Conservation (phyloP, 2,113 vertebrate genomes). For the Morone chrysops region DNA sequence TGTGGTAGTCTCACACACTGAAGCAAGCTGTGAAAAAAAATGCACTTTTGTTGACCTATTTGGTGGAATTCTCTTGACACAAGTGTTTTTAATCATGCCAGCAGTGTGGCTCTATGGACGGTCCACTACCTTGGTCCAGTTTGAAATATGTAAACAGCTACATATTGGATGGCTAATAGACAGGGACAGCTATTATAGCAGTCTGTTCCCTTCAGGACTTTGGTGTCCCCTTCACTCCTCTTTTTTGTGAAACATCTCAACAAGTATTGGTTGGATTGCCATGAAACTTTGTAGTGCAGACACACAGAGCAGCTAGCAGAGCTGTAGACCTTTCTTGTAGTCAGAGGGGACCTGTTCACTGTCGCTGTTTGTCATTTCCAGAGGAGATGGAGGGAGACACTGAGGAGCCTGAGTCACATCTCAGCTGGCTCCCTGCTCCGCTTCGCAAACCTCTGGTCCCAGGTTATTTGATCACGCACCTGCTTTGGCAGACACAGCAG, state of each 20-base stretch:
- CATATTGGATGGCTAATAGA: too few relatives aligned
- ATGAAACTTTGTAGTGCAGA: background rate
- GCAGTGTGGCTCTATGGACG: background rate
- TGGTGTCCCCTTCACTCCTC: too few relatives aligned
- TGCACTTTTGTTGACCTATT: too few relatives aligned
- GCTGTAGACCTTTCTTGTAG: too few relatives aligned
- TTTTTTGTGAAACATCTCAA: too few relatives aligned
- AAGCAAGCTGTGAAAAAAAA: too few relatives aligned
- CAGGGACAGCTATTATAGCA: too few relatives aligned
- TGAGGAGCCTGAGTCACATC: constrained; percentile 65
- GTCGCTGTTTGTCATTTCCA: constrained; percentile 50
- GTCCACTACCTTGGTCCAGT: background rate
- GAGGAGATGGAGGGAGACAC: constrained; percentile 66
- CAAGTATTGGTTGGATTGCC: too few relatives aligned
- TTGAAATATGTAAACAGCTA: too few relatives aligned
- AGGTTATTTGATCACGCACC: constrained; percentile 50
- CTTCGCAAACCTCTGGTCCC: constrained; percentile 69
- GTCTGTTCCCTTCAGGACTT: too few relatives aligned
- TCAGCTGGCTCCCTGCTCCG: constrained; percentile 72
- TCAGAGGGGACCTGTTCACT: background rate
- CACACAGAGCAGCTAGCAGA: background rate
- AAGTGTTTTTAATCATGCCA: background rate
- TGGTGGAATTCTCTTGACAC: too few relatives aligned
- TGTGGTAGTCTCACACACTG: background rate
- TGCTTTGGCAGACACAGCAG: background rate